Conservation (phyloP, 2,113 vertebrate species). For the Scolopax mira region DNA sequence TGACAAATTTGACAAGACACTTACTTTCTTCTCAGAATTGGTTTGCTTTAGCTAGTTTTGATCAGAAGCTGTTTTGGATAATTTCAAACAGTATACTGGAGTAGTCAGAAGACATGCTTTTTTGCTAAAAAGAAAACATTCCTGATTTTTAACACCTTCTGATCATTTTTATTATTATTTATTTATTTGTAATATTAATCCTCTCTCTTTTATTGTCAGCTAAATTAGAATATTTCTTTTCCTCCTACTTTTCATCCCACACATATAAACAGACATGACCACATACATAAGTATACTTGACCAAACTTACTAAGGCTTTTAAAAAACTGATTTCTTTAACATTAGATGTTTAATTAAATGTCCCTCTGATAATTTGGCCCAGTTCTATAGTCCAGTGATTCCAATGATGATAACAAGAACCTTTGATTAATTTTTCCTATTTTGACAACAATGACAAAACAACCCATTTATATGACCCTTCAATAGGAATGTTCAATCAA, state of each 20-base stretch:
- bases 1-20: not conserved
- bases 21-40: not conserved
- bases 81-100: not conserved
- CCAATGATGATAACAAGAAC: not conserved
- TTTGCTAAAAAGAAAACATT: not conserved
- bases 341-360: not conserved
- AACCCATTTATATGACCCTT: not conserved
- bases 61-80: not conserved
- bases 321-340: not conserved
- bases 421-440: not conserved
- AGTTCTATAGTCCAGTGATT: not conserved
- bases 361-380: not conserved
- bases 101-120: not conserved
- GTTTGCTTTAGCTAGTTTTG: not conserved
- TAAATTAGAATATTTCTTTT: not conserved
- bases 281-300: not conserved
- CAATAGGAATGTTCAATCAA: not conserved
- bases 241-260: not conserved
- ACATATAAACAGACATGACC: not conserved
- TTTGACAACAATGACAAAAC: not conserved
- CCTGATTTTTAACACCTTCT: not conserved
- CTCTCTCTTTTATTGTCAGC: not conserved
- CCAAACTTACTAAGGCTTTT: not conserved
- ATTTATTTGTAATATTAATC: not conserved
- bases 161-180: not conserved